Conservation (phyloP, 2,113 vertebrate genomes). For the Brachypodius melanocephalos region DNA sequence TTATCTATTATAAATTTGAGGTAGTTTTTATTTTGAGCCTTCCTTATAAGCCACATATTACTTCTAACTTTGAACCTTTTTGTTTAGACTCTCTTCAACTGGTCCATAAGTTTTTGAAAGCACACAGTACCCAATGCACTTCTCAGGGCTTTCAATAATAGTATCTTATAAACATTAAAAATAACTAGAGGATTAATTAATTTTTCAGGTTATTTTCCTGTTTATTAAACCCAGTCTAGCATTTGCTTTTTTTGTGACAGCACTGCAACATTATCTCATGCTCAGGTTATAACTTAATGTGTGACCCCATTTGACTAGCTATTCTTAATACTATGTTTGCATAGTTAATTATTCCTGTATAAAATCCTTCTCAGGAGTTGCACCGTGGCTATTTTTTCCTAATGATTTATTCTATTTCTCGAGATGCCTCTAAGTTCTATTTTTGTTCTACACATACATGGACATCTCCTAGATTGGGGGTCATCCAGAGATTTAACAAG, state of each 20-base stretch:
- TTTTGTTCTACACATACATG: neutral
- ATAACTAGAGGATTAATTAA: neutral
- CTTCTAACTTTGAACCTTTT: neutral
- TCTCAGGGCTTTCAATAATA: neutral
- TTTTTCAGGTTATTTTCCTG: neutral
- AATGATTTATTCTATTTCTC: neutral
- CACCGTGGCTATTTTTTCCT: neutral
- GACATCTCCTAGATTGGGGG: neutral
- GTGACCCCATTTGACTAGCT: neutral
- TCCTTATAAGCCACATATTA: neutral
- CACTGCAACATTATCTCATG: neutral
- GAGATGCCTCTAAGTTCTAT: neutral
- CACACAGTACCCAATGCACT: neutral
- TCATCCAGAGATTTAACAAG: conserved; percentile 5
- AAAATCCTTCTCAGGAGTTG: neutral
- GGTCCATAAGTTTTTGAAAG: neutral
- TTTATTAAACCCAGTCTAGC: neutral
- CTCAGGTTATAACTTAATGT: neutral
- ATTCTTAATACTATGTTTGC: neutral
- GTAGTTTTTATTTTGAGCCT: neutral
- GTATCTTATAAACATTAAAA: neutral
- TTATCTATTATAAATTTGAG: neutral
- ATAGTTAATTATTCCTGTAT: neutral
- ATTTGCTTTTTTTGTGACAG: neutral
- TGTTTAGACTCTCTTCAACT: neutral